Evolutionary conservation across 2,113 vertebrate genomes (phyloP).

Genomic region (Bos indicus): DNA sequence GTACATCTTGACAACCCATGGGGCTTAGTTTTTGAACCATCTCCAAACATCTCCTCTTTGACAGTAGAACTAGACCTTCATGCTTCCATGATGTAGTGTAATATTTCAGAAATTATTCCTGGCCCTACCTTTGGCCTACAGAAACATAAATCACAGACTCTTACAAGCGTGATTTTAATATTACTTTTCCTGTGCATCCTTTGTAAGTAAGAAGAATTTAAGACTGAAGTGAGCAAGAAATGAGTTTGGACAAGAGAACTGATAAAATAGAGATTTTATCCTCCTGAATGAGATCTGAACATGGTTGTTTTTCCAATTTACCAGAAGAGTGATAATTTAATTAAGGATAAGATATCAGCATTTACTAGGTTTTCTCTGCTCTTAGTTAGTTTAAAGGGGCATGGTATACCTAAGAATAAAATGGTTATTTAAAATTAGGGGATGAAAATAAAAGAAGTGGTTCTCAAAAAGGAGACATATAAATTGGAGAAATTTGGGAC

Average conservation of each 20-base stretch:
- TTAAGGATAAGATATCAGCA: neutral
- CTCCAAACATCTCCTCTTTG: neutral
- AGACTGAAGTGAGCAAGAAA: neutral
- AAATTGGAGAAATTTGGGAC: no score
- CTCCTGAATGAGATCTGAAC: neutral
- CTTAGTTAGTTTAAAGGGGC: neutral
- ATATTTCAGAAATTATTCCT: neutral
- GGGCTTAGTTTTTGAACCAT: neutral
- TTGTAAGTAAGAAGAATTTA: neutral
- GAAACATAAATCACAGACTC: neutral
- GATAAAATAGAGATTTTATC: slow-evolving; percentile 33
- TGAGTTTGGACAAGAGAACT: neutral
- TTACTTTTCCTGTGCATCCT: neutral
- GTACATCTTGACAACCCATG: neutral
- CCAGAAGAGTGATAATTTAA: neutral
- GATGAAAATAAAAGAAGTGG: neutral
- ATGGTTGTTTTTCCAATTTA: slow-evolving; percentile 10
- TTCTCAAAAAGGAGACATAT: no score
- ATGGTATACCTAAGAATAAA: neutral
- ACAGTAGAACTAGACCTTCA: neutral
- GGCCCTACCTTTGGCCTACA: neutral
- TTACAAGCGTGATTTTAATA: neutral
- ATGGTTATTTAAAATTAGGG: neutral
- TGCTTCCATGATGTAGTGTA: neutral
- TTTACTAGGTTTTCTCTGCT: neutral